phyloP scores from a whole-genome alignment of 2,113 vertebrate genomes.

The Anas platyrhynchos region DNA sequence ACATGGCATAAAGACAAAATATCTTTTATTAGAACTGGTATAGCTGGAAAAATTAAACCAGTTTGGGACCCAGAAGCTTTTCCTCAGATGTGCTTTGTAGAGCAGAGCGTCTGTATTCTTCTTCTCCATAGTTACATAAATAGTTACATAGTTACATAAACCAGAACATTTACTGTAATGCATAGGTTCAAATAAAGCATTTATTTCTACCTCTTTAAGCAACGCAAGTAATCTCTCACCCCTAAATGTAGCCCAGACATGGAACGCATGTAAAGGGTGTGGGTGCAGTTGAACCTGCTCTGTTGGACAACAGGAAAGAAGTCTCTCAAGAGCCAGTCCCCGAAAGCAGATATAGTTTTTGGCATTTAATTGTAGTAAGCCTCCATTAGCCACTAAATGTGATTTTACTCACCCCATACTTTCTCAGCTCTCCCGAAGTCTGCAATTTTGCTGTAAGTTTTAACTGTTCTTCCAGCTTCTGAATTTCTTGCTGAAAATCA shows the following conservation, averaged over 20 bases:
- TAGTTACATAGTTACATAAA: no score
- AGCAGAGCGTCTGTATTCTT: background rate
- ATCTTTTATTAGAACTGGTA: background rate
- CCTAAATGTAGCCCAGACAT: background rate
- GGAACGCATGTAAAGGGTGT: background rate
- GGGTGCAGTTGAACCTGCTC: background rate
- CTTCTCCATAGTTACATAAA: background rate
- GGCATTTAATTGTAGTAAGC: background rate
- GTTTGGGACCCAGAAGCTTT: background rate
- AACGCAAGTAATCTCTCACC: background rate
- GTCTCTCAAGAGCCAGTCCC: background rate
- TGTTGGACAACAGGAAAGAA: background rate
- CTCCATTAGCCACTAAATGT: background rate
- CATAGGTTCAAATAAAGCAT: background rate
- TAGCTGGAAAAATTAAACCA: background rate
- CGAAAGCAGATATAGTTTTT: background rate
- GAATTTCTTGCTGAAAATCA: conserved; percentile 97
- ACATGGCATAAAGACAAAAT: background rate
- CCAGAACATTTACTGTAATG: background rate
- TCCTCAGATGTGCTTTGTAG: background rate
- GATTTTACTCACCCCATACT: conserved; percentile 76
- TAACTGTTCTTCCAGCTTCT: conserved; percentile 87
- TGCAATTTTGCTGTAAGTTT: conserved; percentile 71
- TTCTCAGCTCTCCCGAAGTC: conserved; percentile 62
- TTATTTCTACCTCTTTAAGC: background rate